Conservation (phyloP, 1,140 invertebrate genomes). For the Coptotermes formosanus region DNA sequence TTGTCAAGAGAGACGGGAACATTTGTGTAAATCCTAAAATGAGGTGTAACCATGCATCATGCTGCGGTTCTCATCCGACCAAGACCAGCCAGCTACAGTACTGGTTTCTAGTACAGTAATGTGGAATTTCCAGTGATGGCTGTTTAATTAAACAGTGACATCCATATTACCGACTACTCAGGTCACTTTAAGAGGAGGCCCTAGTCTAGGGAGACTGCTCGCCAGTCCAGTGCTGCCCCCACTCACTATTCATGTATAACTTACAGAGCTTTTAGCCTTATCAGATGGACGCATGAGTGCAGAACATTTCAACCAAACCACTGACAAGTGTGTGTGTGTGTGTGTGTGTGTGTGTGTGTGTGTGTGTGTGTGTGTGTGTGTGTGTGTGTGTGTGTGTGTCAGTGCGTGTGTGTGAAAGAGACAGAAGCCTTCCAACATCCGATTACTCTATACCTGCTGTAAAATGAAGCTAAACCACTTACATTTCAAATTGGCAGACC, state of each 20-base stretch:
- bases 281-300: not conserved
- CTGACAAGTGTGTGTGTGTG: not conserved
- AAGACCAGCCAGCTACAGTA: too few species aligned
- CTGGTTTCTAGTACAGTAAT: not conserved
- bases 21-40: not conserved
- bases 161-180: not conserved
- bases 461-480: not conserved
- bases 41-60: not conserved
- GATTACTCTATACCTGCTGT: not conserved
- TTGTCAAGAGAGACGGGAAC: not conserved
- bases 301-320: not conserved
- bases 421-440: not conserved
- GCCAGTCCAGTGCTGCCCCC: not conserved
- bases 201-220: not conserved
- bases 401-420: not conserved
- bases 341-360: not conserved
- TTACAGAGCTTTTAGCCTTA: slow-evolving; percentile 2
- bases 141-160: not conserved
- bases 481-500: not conserved
- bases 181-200: not conserved
- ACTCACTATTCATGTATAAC: not conserved
- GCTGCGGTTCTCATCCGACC: too few species aligned
- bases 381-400: too few species aligned
- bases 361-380: too few species aligned
- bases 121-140: not conserved